These are phyloP conservation scores for Sitobion miscanthi DNA, from an alignment of 1,140 invertebrate genomes.

Conservation along the genomic window DNA sequence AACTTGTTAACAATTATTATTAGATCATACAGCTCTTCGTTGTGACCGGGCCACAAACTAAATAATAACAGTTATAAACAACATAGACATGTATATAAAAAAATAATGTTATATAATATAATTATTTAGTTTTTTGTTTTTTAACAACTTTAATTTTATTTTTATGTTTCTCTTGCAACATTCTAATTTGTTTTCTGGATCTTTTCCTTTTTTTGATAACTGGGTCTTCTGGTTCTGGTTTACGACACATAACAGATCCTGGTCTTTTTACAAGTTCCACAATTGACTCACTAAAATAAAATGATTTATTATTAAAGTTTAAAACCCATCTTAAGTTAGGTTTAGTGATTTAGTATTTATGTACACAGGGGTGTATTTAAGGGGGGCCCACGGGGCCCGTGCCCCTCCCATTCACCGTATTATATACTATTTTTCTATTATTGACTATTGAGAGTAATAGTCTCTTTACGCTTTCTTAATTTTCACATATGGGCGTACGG, in stretches of 20 bases:
- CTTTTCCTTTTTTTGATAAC: slow-evolving; percentile 41
- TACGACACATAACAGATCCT: slow-evolving; percentile 42
- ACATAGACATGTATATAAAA: background rate
- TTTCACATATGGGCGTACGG: too few relatives aligned
- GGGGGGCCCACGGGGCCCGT: too few relatives aligned
- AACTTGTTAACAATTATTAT: too few relatives aligned
- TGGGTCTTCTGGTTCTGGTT: slow-evolving; percentile 11
- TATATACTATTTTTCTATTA: too few relatives aligned
- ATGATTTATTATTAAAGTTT: background rate
- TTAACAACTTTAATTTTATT: slow-evolving; percentile 8
- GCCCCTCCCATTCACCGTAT: too few relatives aligned
- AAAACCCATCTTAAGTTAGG: background rate
- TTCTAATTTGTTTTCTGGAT: slow-evolving; percentile 28
- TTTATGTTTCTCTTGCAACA: slow-evolving; percentile 21
- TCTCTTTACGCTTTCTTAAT: too few relatives aligned
- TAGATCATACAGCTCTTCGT: too few relatives aligned
- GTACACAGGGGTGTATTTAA: too few relatives aligned
- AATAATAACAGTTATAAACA: too few relatives aligned
- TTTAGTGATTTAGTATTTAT: background rate
- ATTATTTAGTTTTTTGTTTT: background rate
- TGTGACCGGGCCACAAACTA: too few relatives aligned
- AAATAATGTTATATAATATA: background rate
- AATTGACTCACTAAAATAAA: background rate
- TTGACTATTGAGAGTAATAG: too few relatives aligned
- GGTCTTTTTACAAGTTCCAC: background rate